Evolutionary conservation across 2,888 invertebrate species (phyloP).

Genomic region (Zaprionus lineosus): DNA sequence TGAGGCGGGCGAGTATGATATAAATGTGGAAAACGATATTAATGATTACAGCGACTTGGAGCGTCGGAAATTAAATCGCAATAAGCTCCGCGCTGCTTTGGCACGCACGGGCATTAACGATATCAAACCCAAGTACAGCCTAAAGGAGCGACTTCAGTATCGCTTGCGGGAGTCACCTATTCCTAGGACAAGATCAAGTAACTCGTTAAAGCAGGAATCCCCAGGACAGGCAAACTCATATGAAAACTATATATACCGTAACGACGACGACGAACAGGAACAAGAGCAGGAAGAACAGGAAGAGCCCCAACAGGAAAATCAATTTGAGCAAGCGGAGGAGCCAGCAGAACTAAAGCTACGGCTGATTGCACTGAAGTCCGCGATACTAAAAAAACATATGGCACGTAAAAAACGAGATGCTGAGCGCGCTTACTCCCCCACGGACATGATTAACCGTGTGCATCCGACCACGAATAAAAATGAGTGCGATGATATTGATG

Average conservation of each 20-base stretch:
- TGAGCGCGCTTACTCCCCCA: conserved; percentile 82
- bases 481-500: conserved; percentile 62
- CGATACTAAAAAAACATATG: conserved; percentile 80
- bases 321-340: conserved; percentile 34
- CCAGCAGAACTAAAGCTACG: conserved; percentile 64
- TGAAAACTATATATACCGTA: conserved; percentile 10
- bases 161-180: conserved; percentile 51
- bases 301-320: conserved; percentile 57
- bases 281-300: conserved; percentile 66
- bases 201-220: conserved; percentile 3
- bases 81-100: conserved; percentile 75
- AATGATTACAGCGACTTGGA: conserved; percentile 43
- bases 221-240: conserved; percentile 3
- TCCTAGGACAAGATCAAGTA: conserved; percentile 1
- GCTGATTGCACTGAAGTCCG: conserved; percentile 82
- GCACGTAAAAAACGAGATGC: conserved; percentile 81
- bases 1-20: conserved; percentile 47
- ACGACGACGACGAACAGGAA: conserved; percentile 31
- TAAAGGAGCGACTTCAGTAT: conserved; percentile 55
- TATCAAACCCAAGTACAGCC: conserved; percentile 53
- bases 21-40: conserved; percentile 38
- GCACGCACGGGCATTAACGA: conserved; percentile 51
- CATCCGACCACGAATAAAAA: conserved; percentile 43
- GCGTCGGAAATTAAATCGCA: conserved; percentile 64
- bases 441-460: conserved; percentile 80